Percentiles rank a stretch among this genome's conserved stretches.
These are phyloP conservation scores for Motacilla alba DNA, from an alignment of 2,113 vertebrate genomes.

Conservation along the genomic window DNA sequence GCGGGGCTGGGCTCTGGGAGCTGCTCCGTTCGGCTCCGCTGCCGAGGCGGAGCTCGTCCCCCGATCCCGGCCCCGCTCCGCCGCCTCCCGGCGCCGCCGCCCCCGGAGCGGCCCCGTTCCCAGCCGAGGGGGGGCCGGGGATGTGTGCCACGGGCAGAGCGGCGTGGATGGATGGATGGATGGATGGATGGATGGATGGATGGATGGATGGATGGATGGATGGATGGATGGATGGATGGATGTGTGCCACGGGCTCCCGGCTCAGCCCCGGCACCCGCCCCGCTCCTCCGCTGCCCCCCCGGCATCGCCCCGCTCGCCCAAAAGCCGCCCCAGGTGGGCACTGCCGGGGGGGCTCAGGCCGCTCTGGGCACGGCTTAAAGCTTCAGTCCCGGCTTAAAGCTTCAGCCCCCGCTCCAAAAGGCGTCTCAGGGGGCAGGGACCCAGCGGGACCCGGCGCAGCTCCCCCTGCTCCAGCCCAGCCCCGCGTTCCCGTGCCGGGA, in stretches of 20 bases:
- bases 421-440: neutral
- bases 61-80: neutral
- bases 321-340: accelerated
- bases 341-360: accelerated
- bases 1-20: neutral
- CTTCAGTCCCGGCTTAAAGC: neutral
- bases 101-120: accelerated
- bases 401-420: accelerated
- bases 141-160: neutral
- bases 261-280: accelerated
- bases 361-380: neutral
- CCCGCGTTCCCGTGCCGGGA: neutral
- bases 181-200: no score
- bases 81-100: neutral
- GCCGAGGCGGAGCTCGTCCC: neutral
- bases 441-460: accelerated
- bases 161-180: no score
- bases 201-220: no score
- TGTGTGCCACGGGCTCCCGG: neutral
- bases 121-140: neutral
- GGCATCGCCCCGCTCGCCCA: accelerated
- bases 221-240: neutral
- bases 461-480: neutral
- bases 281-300: accelerated
- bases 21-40: neutral